Evolutionary conservation across 2,113 vertebrate genomes (phyloP).

Genomic region (Panthera uncia): DNA sequence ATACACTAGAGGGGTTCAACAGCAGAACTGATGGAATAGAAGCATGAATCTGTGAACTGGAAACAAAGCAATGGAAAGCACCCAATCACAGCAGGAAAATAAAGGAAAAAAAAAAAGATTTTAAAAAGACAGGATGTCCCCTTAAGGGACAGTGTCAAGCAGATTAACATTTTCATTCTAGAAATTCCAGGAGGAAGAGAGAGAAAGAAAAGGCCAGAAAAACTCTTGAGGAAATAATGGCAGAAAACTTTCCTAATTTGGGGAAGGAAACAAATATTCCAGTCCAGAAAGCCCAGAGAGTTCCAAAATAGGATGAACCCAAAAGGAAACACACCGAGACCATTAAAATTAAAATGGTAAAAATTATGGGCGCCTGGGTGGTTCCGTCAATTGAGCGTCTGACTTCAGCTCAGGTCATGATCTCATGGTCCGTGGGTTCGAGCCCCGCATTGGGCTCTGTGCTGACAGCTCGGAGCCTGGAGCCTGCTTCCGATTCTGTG

Average conservation of each 20-base stretch:
- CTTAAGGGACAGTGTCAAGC: not conserved
- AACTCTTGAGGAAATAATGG: not conserved
- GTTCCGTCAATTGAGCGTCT: too few species aligned
- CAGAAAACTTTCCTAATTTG: not conserved
- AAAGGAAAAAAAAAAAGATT: not conserved
- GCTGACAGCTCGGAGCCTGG: too few species aligned
- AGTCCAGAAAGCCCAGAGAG: not conserved
- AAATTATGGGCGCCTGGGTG: not conserved
- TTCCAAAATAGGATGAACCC: not conserved
- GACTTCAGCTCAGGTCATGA: too few species aligned
- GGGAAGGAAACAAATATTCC: not conserved
- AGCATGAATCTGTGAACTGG: not conserved
- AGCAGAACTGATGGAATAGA: not conserved
- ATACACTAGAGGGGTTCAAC: not conserved
- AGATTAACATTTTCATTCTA: not conserved
- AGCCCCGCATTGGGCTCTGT: too few species aligned
- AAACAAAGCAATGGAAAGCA: not conserved
- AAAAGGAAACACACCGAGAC: not conserved
- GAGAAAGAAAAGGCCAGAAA: not conserved
- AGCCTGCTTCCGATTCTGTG: too few species aligned
- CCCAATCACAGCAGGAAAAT: not conserved
- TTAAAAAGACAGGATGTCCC: not conserved
- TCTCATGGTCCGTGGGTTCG: too few species aligned
- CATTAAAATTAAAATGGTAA: not conserved
- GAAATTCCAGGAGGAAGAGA: not conserved